Evolutionary conservation across 2,797 vertebrate species (phyloP).

Genomic region (Smutsia gigantea): DNA sequence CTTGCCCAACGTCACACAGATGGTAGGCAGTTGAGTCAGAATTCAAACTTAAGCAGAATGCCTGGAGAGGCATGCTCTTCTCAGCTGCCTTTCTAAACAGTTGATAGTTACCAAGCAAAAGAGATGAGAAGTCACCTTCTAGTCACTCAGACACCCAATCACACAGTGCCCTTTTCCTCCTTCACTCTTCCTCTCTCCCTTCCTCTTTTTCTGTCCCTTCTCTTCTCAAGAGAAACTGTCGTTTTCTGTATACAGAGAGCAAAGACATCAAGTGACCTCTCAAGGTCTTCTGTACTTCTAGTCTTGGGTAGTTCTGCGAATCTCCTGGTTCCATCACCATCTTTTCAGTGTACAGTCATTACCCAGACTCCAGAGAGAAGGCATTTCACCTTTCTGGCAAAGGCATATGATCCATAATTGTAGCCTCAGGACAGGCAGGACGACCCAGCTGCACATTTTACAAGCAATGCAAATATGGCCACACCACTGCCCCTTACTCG

Average conservation of each 20-base stretch:
- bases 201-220: background rate
- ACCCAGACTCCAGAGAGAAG: background rate
- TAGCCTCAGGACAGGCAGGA: background rate
- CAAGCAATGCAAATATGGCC: background rate
- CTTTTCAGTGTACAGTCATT: background rate
- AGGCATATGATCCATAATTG: background rate
- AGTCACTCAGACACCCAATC: background rate
- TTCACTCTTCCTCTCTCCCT: background rate
- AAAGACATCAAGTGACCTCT: background rate
- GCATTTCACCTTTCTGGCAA: background rate
- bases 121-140: background rate
- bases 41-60: background rate
- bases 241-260: background rate
- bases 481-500: background rate
- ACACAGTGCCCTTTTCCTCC: background rate
- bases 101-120: background rate
- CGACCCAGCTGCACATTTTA: background rate
- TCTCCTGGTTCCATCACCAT: background rate
- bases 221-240: background rate
- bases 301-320: background rate
- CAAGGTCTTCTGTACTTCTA: background rate
- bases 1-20: background rate
- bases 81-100: background rate
- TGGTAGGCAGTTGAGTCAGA: background rate
- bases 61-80: background rate